phyloP scores from a whole-genome alignment of 2,888 invertebrate genomes.

The Parelbella ahira region DNA sequence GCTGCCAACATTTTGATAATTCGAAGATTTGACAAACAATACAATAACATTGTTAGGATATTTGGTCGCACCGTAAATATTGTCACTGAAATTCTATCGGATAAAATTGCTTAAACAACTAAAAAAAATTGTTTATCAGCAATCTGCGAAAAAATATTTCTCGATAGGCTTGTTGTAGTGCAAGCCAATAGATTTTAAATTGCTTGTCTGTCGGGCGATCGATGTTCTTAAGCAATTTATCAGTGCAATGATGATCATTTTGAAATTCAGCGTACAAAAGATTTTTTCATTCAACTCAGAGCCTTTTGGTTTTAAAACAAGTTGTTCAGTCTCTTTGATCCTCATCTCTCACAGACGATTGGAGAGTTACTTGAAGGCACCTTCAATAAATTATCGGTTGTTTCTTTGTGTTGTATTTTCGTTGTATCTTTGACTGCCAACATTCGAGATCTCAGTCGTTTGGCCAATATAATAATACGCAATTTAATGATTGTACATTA shows the following conservation, averaged over 20 bases:
- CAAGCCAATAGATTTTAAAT: too few species aligned
- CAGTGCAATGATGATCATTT: slow-evolving; percentile 2
- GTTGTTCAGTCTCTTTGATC: slow-evolving; percentile 20
- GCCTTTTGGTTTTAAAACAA: slow-evolving; percentile 17
- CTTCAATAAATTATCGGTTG: slow-evolving; percentile 21
- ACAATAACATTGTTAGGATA: slow-evolving; percentile 11
- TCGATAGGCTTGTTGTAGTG: too few species aligned
- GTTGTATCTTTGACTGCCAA: slow-evolving; percentile 4
- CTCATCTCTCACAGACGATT: slow-evolving; percentile 9
- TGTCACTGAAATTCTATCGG: slow-evolving; percentile 10
- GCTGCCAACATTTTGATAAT: too few species aligned
- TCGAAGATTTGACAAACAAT: too few species aligned
- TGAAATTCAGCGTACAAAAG: slow-evolving; percentile 4
- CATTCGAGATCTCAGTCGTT: slow-evolving; percentile 1
- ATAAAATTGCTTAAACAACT: background rate
- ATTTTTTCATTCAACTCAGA: slow-evolving; percentile 6
- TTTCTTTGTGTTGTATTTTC: slow-evolving; percentile 8
- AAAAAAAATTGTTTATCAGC: background rate
- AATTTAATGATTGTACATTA: too few species aligned
- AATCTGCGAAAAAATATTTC: too few species aligned
- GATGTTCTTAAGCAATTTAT: background rate
- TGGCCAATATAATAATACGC: background rate
- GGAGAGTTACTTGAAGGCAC: slow-evolving; percentile 12
- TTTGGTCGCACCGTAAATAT: slow-evolving; percentile 5
- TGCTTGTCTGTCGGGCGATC: too few species aligned